Percentiles rank a stretch among this genome's conserved stretches.
phyloP scores from a whole-genome alignment of 2,113 vertebrate species.

The Abramis brama region DNA sequence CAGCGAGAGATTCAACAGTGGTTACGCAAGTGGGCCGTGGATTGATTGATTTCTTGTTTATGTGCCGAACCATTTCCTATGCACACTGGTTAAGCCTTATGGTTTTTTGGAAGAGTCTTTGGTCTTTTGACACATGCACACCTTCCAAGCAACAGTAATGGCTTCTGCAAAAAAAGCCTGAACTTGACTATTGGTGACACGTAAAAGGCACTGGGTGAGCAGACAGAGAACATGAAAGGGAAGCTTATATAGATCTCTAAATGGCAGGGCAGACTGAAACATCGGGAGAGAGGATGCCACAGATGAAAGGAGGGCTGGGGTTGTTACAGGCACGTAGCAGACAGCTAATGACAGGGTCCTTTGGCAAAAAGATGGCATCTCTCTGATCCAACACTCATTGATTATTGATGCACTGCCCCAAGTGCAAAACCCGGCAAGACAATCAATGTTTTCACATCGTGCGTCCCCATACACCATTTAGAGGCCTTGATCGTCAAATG shows the following conservation, averaged over 20 bases:
- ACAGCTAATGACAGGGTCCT: constrained; percentile 73
- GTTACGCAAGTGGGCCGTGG: neutral
- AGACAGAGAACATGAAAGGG: constrained; percentile 73
- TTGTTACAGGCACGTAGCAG: constrained; percentile 56
- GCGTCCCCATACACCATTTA: constrained; percentile 60
- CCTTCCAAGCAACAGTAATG: constrained; percentile 7
- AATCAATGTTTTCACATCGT: constrained; percentile 58
- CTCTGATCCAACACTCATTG: constrained; percentile 70
- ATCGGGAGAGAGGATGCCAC: constrained; percentile 62
- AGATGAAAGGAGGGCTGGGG: constrained; percentile 71
- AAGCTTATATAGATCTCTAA: constrained; percentile 40
- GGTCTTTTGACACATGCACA: constrained; percentile 28
- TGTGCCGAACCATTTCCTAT: neutral
- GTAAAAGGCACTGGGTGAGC: constrained; percentile 62
- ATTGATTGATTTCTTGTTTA: neutral
- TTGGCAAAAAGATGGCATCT: constrained; percentile 51
- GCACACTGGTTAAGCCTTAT: neutral
- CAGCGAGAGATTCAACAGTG: neutral
- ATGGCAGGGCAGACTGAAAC: constrained; percentile 65
- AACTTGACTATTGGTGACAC: constrained; percentile 68
- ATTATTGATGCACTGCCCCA: constrained; percentile 73
- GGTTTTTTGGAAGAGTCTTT: constrained; percentile 15
- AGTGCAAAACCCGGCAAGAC: constrained; percentile 64
- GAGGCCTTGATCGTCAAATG: constrained; percentile 67
- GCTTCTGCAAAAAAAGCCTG: constrained; percentile 44